Conservation (phyloP, 2,113 vertebrate genomes). For the Phylloscopus trochiloides region DNA sequence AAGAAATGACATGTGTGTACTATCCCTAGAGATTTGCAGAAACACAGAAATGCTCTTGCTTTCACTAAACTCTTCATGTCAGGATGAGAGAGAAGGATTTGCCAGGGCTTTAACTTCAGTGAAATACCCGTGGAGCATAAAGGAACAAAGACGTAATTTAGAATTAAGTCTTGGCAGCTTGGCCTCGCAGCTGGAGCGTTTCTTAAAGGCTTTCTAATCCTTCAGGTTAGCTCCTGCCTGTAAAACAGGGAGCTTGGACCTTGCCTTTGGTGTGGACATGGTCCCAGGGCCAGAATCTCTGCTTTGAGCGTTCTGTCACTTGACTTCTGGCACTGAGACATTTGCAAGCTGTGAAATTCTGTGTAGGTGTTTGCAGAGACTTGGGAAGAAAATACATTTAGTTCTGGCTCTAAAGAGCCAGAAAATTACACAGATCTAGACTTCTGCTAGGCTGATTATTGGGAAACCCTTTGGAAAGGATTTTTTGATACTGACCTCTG, state of each 20-base stretch:
- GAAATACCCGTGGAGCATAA: not conserved
- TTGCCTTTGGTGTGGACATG: not conserved
- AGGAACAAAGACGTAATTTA: not conserved
- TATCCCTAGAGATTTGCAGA: not conserved
- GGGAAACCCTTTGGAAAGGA: not conserved
- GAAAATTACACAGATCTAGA: not conserved
- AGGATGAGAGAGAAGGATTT: not conserved
- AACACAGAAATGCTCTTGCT: not conserved
- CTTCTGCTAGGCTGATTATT: not conserved
- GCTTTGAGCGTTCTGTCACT: not conserved
- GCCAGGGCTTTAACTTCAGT: not conserved
- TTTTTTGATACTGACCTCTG: not conserved
- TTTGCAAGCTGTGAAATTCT: not conserved
- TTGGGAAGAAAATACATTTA: conserved; percentile 18
- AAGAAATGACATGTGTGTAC: not conserved
- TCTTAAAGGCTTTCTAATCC: not conserved
- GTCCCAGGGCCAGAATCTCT: not conserved
- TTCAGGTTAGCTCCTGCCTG: not conserved
- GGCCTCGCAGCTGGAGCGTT: not conserved
- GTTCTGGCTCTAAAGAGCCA: not conserved
- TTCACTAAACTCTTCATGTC: not conserved
- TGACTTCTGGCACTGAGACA: not conserved
- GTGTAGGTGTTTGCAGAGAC: not conserved
- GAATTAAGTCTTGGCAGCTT: not conserved
- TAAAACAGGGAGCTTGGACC: not conserved